Percentiles rank a stretch among this genome's conserved stretches.
Conservation (phyloP, 2,797 vertebrate species). For the Cryptoblepharus egeriae region DNA sequence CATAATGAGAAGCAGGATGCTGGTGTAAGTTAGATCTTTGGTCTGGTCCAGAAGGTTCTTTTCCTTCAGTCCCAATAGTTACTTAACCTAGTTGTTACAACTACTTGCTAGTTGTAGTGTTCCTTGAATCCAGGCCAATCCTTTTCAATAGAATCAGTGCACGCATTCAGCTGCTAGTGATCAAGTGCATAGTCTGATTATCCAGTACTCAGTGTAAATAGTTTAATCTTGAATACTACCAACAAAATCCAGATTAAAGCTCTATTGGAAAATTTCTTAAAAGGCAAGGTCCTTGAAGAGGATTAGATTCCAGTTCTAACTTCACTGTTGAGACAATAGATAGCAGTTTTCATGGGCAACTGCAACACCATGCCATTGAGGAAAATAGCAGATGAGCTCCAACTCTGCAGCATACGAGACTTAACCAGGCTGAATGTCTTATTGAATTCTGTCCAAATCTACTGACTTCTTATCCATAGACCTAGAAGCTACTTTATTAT, state of each 20-base stretch:
- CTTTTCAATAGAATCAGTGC: background rate
- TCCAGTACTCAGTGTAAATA: too few relatives aligned
- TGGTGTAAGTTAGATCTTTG: too few relatives aligned
- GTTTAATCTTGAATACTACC: background rate
- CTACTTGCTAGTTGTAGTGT: background rate
- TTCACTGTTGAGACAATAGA: background rate
- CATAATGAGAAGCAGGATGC: background rate
- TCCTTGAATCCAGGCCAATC: background rate
- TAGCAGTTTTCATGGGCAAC: background rate
- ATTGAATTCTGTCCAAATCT: background rate
- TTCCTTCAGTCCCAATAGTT: too few relatives aligned
- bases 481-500: conserved; percentile 8
- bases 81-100: background rate
- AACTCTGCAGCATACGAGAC: background rate
- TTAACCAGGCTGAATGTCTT: background rate
- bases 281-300: background rate
- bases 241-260: background rate
- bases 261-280: background rate
- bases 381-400: background rate
- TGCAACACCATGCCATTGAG: background rate
- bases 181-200: background rate
- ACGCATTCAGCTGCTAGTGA: too few relatives aligned
- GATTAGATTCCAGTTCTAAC: background rate
- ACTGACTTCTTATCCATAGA: background rate
- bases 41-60: too few relatives aligned